Evolutionary conservation across 2,888 invertebrate species (phyloP).

Genomic region (Lacanobia wlatinum): DNA sequence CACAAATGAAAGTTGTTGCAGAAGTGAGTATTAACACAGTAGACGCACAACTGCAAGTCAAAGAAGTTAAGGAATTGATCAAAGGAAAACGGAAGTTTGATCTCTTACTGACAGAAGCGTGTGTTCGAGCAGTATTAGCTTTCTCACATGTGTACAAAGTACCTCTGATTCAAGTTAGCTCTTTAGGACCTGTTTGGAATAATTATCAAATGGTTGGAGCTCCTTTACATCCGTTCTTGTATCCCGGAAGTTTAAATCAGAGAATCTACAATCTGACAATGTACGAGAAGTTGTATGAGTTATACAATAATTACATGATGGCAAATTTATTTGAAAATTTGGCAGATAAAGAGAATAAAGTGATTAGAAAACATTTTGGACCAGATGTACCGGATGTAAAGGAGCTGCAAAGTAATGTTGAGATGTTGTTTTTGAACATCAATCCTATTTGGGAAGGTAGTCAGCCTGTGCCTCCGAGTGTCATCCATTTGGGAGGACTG

Average conservation of each 20-base stretch:
- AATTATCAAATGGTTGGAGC: conserved; percentile 70
- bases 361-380: conserved; percentile 67
- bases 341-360: conserved; percentile 47
- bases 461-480: conserved; percentile 80
- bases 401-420: conserved; percentile 71
- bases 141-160: conserved; percentile 70
- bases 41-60: conserved; percentile 58
- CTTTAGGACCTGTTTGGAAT: conserved; percentile 61
- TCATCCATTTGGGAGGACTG: conserved; percentile 82
- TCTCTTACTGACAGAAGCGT: conserved; percentile 73
- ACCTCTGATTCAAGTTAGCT: conserved; percentile 75
- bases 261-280: conserved; percentile 69
- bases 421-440: conserved; percentile 82
- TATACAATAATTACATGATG: conserved; percentile 60
- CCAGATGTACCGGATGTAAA: conserved; percentile 59
- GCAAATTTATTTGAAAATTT: conserved; percentile 5
- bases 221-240: conserved; percentile 71
- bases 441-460: conserved; percentile 78
- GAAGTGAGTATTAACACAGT: conserved; percentile 42
- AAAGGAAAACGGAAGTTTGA: conserved; percentile 70
- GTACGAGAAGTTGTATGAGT: conserved; percentile 68
- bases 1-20: conserved; percentile 43
- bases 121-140: conserved; percentile 52
- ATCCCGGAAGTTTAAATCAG: conserved; percentile 62
- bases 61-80: conserved; percentile 66